Conservation (phyloP, 2,797 vertebrate species). For the Anguilla megastoma region DNA sequence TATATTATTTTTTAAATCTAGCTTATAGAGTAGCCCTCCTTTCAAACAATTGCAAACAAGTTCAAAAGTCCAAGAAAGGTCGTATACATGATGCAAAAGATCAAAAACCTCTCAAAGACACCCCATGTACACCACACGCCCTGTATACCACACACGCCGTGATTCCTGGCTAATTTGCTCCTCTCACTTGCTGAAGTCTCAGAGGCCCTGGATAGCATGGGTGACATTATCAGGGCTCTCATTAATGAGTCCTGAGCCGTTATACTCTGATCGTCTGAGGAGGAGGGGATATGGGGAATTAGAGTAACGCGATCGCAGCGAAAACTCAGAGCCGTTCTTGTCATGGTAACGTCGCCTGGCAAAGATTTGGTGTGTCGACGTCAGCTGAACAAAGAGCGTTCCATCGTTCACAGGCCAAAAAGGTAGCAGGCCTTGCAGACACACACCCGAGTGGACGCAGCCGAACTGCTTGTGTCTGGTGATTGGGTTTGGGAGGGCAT, state of each 20-base stretch:
- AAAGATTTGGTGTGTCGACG: background rate
- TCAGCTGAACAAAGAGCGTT: background rate
- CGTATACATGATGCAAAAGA: background rate
- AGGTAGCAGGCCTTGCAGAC: background rate
- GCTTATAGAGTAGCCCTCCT: background rate
- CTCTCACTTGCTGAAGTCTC: background rate
- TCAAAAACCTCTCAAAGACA: too few species aligned
- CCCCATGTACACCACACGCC: background rate
- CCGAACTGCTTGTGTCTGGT: background rate
- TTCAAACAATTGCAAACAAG: background rate
- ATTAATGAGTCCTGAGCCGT: background rate
- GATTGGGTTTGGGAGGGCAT: background rate
- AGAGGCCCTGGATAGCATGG: background rate
- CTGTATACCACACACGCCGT: background rate
- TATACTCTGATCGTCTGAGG: background rate
- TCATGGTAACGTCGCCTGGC: background rate
- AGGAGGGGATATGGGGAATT: background rate
- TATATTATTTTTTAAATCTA: background rate
- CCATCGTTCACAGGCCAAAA: background rate
- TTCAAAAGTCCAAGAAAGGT: background rate
- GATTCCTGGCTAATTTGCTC: background rate
- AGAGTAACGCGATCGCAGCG: background rate
- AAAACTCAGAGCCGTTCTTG: background rate
- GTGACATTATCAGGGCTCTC: constrained; percentile 22
- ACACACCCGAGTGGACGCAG: background rate